phyloP scores from a whole-genome alignment of 2,113 vertebrate species.

The Thunnus thynnus region DNA sequence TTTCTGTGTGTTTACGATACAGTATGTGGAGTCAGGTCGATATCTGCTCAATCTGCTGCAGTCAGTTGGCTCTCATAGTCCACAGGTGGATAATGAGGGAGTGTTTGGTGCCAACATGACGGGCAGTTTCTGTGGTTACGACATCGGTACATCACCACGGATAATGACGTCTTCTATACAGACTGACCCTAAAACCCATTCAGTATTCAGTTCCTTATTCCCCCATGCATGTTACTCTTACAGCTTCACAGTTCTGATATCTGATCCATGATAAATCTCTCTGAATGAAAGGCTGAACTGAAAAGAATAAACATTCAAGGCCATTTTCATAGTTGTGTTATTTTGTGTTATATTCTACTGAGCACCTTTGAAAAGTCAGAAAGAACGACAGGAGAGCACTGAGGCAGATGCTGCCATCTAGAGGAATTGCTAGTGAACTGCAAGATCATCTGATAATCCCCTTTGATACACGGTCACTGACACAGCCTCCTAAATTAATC shows the following conservation, averaged over 20 bases:
- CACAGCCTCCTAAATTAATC: conserved; percentile 52
- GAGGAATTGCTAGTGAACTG: conserved; percentile 56
- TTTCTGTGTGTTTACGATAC: conserved; percentile 27
- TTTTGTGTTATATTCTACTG: conserved; percentile 27
- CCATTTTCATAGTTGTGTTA: conserved; percentile 47
- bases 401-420: conserved; percentile 66
- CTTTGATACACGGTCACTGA: conserved; percentile 45
- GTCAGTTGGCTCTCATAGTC: too few relatives aligned
- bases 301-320: conserved; percentile 53
- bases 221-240: conserved; percentile 56
- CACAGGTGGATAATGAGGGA: too few relatives aligned
- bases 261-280: conserved; percentile 1
- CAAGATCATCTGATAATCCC: conserved; percentile 41
- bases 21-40: conserved; percentile 7
- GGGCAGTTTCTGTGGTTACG: conserved; percentile 21
- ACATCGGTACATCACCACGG: conserved; percentile 6
- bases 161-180: conserved; percentile 19
- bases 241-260: conserved; percentile 46
- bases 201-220: conserved; percentile 7
- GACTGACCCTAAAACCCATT: conserved; percentile 20
- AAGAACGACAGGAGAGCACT: conserved; percentile 29
- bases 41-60: neutral
- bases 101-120: too few relatives aligned
- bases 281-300: conserved; percentile 25
- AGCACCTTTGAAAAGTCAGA: conserved; percentile 63